Base-by-base conservation (phyloP, 2,113 vertebrate genomes). In the Rhinichthys klamathensis region DNA sequence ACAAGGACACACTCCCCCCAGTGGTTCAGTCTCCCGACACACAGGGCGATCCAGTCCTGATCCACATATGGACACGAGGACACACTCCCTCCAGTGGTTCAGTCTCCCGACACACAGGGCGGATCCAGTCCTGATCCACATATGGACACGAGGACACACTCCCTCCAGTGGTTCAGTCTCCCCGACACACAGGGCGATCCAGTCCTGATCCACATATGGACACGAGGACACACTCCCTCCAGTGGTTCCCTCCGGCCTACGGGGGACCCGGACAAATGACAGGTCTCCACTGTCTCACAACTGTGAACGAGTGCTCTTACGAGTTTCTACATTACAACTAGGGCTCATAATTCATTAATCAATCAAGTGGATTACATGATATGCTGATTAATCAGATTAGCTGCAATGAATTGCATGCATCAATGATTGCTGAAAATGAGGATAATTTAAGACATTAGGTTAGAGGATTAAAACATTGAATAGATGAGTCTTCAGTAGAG, bases 11-110 rank as follows among this genome's bases (percentile, higher is more conserved):
- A 88, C 88, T 87, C 88, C 90, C 90, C 88, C 88, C 91, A 84
- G 89, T 90, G 92, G 87, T 6, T 46, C 69, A 12, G 75, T 51
- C 82, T 81, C 75, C 56, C 69, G 49, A 87, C 88, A 91, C 87
- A 92, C 92, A 90, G 84, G 86, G 69, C 87, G 80, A 80, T 80
- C 85, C 89, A 85, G 84, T 76, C 80, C 91, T 82, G 79, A 83
- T 89, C 60, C 8, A 3, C 38, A 30, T 87, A 67, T 75, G 87
- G 90, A 87, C 86, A 60, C 81, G 80, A 67, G 60, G 77, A 35
- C 76, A 81, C 80, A 88, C 88, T 87, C 88, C 90, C 90, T 89
- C 88, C 91, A 84, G 89, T 90, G 92, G 87, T 6, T 46, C 69
- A 12, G 75, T 51, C 82, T 81, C 75, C 56, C 69, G 49, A 87